Evolutionary conservation across 2,797 vertebrate species (phyloP).

Genomic region (Smutsia gigantea): DNA sequence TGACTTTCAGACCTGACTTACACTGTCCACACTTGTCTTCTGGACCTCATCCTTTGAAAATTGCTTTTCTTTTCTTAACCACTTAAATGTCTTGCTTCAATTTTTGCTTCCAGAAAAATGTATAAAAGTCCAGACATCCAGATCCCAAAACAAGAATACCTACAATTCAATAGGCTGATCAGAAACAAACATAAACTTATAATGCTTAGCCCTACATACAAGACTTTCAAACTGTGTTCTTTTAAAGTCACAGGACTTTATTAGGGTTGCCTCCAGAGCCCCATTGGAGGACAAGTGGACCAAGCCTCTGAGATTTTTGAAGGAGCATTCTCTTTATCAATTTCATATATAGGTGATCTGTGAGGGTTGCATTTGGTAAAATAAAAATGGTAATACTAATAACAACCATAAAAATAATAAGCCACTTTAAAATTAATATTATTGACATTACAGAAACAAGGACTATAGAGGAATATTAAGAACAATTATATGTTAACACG

Average conservation of each 20-base stretch:
- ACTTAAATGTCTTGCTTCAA: not conserved
- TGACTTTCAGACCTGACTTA: not conserved
- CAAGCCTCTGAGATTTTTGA: not conserved
- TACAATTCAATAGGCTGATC: not conserved
- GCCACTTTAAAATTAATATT: not conserved
- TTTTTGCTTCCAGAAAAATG: not conserved
- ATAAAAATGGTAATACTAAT: not conserved
- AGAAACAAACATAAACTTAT: not conserved
- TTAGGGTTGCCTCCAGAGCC: not conserved
- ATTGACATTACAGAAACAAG: not conserved
- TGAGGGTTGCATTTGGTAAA: not conserved
- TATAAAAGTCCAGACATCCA: not conserved
- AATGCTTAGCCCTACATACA: not conserved
- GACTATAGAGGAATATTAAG: not conserved
- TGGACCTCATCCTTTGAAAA: not conserved
- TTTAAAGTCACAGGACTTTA: not conserved
- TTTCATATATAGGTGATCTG: not conserved
- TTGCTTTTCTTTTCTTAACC: not conserved
- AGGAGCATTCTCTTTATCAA: not conserved
- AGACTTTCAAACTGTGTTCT: not conserved
- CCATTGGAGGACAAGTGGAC: not conserved
- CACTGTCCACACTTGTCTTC: not conserved
- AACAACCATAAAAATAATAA: not conserved
- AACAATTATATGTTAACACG: not conserved
- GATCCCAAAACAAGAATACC: not conserved